A percentile compares a stretch with the other conserved stretches of the same genome.
These are phyloP conservation scores for Todus mexicanus DNA, from an alignment of 2,797 vertebrate species.

Conservation along the genomic window DNA sequence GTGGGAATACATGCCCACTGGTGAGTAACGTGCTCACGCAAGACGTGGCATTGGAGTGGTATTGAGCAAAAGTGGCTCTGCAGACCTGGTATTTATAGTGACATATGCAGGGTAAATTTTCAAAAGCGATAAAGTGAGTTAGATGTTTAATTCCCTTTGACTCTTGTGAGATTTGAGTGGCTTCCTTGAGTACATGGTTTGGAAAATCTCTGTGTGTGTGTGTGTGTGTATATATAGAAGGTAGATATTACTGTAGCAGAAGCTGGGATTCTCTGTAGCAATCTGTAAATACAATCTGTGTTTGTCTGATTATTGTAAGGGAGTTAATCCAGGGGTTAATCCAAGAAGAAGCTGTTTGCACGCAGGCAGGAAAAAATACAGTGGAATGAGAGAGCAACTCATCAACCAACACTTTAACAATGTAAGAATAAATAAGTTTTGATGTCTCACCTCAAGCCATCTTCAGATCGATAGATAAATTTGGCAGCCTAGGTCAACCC, in stretches of 20 bases:
- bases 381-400: conserved; percentile 27
- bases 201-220: background rate
- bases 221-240: background rate
- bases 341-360: conserved; percentile 35
- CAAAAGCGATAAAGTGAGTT: background rate
- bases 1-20: conserved; percentile 99
- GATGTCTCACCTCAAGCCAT: background rate
- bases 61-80: background rate
- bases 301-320: conserved; percentile 44
- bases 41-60: background rate
- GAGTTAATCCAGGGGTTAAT: conserved; percentile 38
- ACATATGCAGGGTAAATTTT: background rate
- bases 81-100: background rate
- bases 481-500: background rate
- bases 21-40: conserved; percentile 69
- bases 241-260: background rate
- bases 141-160: background rate
- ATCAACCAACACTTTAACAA: conserved; percentile 23
- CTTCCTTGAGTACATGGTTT: background rate
- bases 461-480: conserved; percentile 5
- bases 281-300: background rate
- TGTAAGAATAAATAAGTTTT: conserved; percentile 41
- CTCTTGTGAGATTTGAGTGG: background rate
- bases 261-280: background rate
- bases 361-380: conserved; percentile 47